phyloP scores from a whole-genome alignment of 2,888 invertebrate genomes.

The Ochropleura leucogaster region DNA sequence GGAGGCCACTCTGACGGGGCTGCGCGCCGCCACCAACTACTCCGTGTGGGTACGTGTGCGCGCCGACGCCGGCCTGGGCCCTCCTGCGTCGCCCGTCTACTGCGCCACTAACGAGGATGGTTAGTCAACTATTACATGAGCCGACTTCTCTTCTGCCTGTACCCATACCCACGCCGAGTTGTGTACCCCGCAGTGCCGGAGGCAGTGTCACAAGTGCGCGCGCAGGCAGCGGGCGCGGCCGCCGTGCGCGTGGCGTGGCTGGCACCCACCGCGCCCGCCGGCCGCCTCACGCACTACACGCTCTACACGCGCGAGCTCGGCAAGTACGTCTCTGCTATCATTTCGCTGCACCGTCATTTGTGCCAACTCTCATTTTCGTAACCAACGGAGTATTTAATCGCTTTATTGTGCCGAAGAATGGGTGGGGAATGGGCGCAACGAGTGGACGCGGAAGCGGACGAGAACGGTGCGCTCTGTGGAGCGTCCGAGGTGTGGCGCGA shows the following conservation, averaged over 20 bases:
- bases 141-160: not conserved
- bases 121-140: constrained; percentile 74
- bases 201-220: constrained; percentile 94
- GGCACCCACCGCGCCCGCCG: constrained; percentile 94
- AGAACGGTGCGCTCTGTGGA: constrained; percentile 30
- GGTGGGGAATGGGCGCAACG: constrained; percentile 84
- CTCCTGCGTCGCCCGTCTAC: constrained; percentile 92
- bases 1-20: constrained; percentile 91
- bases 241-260: constrained; percentile 96
- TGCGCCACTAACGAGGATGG: constrained; percentile 95
- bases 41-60: constrained; percentile 95
- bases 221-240: constrained; percentile 93
- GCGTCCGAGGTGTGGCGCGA: constrained; percentile 89
- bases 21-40: constrained; percentile 95
- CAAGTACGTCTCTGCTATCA: constrained; percentile 79
- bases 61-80: constrained; percentile 94
- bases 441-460: constrained; percentile 69
- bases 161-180: not conserved
- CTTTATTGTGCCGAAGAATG: constrained; percentile 65
- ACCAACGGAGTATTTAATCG: not conserved
- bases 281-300: constrained; percentile 94
- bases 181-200: constrained; percentile 93
- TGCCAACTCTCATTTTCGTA: not conserved
- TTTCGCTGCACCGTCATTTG: not conserved
- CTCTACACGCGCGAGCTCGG: constrained; percentile 93